Conservation (phyloP, 2,113 vertebrate species). For the Macrotis lagotis region DNA sequence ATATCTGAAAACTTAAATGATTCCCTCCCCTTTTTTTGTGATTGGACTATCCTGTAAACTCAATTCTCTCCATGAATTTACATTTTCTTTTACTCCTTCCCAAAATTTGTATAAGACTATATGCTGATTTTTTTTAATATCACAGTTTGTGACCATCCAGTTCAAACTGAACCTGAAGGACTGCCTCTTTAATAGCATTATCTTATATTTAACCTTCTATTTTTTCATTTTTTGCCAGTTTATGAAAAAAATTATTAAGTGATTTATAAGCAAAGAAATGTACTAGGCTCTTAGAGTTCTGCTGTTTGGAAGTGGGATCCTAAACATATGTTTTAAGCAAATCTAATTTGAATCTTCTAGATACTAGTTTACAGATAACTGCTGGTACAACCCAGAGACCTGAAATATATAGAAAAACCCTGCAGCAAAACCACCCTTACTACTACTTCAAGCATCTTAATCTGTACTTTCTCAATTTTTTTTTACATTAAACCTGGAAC, state of each 20-base stretch:
- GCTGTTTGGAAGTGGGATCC: background rate
- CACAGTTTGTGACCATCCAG: too few species aligned
- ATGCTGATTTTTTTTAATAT: too few species aligned
- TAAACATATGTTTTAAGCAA: background rate
- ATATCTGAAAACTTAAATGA: too few species aligned
- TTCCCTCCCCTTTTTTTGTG: too few species aligned
- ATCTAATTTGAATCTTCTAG: background rate
- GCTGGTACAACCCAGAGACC: background rate
- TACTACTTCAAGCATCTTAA: background rate
- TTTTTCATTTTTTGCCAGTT: background rate
- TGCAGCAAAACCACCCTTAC: background rate
- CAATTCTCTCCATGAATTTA: too few species aligned
- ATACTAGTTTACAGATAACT: background rate
- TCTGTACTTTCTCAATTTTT: background rate
- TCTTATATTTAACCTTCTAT: too few species aligned
- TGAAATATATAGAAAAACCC: background rate
- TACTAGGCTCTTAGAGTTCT: background rate
- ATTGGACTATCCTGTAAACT: too few species aligned
- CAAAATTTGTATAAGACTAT: too few species aligned
- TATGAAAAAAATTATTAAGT: background rate
- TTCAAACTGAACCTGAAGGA: too few species aligned
- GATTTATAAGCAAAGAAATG: background rate
- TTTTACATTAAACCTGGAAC: background rate
- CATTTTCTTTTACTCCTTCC: too few species aligned
- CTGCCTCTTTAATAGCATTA: too few species aligned